Conservation (phyloP, 2,888 invertebrate species). For the Oscheius sp. region DNA sequence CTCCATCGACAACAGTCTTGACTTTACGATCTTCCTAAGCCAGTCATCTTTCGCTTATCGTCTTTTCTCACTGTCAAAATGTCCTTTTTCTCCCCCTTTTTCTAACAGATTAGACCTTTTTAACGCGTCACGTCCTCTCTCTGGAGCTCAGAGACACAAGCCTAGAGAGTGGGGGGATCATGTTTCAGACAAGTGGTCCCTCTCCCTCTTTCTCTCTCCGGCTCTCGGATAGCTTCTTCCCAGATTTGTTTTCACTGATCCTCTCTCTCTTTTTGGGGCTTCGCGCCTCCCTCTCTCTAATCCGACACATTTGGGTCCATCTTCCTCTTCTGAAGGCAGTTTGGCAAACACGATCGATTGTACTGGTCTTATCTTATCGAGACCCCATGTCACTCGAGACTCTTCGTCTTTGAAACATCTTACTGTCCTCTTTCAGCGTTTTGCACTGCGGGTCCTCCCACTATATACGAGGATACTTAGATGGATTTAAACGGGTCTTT, state of each 20-base stretch:
- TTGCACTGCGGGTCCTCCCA: constrained; percentile 14
- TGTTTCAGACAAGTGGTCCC: constrained; percentile 35
- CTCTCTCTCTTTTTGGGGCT: neutral
- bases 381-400: neutral
- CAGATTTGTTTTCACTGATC: neutral
- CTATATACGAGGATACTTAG: neutral
- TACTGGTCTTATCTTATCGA: constrained; percentile 15
- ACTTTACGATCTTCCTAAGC: constrained; percentile 17
- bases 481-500: constrained; percentile 43
- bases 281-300: neutral
- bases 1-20: neutral
- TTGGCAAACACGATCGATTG: constrained; percentile 11
- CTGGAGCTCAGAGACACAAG: neutral
- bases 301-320: no score
- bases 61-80: constrained; percentile 20
- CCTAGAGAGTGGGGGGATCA: constrained; percentile 12
- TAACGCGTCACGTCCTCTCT: neutral
- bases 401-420: neutral
- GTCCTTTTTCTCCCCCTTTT: neutral
- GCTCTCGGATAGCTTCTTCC: constrained; percentile 14
- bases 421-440: constrained; percentile 21
- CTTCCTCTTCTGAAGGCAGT: neutral
- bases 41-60: constrained; percentile 21
- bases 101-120: neutral
- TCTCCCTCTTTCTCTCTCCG: constrained; percentile 16